Evolutionary conservation across 2,888 invertebrate species (phyloP), one percentile per base, ranked within the genome.

Genomic region (Apoda limacodes): DNA sequence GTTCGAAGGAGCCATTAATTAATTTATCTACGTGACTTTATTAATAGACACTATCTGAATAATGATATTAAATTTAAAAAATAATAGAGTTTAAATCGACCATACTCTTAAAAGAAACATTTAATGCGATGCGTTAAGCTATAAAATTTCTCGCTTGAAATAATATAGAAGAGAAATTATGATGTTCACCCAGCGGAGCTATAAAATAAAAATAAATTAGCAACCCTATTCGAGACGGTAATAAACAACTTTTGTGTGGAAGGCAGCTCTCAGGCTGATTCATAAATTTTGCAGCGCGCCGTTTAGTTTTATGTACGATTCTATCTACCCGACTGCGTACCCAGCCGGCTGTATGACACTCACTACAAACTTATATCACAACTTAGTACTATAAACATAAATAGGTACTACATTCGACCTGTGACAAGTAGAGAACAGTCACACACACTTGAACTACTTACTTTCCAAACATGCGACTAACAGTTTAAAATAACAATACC

Each of bases 241-340:
- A 74, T 78, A 78, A 76, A 80, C 74, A 70, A 76, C 65, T 67
- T 74, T 72, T 70, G 75, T 71, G 71, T 72, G 66, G 76, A 78
- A 75, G 74, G 75, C 74, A 71, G 64, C 66, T 65, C 64, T 57
- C 56, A 44, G 54, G 60, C 55, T 61, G 71, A 71, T 74, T 74
- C 75, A 78, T 78, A 78, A 76, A 76, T 75, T 71, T 67, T 55
- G 58, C 64, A 53, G 66, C 69, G 69, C 66, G 67, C 65, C 70
- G 65, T 69, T 75, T 72, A 70, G 72, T 71, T 74, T 70, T 72
- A 70, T 67, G 63, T 57, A 63, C 54, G 66, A 74, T 72, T 64
- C 64, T 71, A 70, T 72, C 71, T 71, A 67, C 67, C 62, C 57
- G 56, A 66, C 67, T 69, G 63, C 67, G 65, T 58, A 25, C 23